Evolutionary conservation across 1,140 invertebrate species (phyloP).

Genomic region (Aphelinus atriplicis): DNA sequence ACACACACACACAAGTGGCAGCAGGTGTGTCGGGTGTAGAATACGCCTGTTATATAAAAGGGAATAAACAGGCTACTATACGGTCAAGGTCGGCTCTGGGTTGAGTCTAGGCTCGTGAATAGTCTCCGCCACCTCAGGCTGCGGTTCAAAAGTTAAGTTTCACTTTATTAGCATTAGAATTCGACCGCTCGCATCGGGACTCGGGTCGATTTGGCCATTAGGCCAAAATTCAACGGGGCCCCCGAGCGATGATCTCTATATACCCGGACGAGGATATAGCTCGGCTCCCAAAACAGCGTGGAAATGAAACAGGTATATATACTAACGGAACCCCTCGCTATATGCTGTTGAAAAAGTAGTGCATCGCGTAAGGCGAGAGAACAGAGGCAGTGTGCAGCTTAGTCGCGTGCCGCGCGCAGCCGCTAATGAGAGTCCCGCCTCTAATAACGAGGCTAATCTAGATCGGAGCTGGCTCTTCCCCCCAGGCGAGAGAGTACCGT

Average conservation of each 20-base stretch:
- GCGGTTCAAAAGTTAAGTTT: too few relatives aligned
- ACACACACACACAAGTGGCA: slow-evolving; percentile 1
- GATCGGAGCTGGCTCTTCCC: not conserved
- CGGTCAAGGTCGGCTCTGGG: slow-evolving; percentile 1
- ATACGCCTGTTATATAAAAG: slow-evolving; percentile 14
- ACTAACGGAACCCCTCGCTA: not conserved
- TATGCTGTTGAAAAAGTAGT: not conserved
- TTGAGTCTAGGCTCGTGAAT: too few relatives aligned
- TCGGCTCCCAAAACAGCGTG: too few relatives aligned
- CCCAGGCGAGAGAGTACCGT: slow-evolving; percentile 20
- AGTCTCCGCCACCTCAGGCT: too few relatives aligned
- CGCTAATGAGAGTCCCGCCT: slow-evolving; percentile 26
- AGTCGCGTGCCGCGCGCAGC: not conserved
- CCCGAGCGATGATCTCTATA: too few relatives aligned
- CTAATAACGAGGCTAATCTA: slow-evolving; percentile 38
- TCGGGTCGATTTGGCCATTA: too few relatives aligned
- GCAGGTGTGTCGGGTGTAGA: slow-evolving; percentile 24
- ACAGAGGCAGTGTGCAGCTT: too few relatives aligned
- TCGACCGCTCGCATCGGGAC: too few relatives aligned
- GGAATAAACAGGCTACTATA: slow-evolving; percentile 3
- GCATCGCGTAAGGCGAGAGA: not conserved
- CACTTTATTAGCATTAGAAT: too few relatives aligned
- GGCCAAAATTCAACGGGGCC: too few relatives aligned
- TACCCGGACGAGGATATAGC: too few relatives aligned
- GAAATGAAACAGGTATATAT: not conserved